Percentiles rank a stretch among this genome's conserved stretches.
Evolutionary conservation across 2,888 invertebrate genomes (phyloP).

Genomic region (Amitus sp.): DNA sequence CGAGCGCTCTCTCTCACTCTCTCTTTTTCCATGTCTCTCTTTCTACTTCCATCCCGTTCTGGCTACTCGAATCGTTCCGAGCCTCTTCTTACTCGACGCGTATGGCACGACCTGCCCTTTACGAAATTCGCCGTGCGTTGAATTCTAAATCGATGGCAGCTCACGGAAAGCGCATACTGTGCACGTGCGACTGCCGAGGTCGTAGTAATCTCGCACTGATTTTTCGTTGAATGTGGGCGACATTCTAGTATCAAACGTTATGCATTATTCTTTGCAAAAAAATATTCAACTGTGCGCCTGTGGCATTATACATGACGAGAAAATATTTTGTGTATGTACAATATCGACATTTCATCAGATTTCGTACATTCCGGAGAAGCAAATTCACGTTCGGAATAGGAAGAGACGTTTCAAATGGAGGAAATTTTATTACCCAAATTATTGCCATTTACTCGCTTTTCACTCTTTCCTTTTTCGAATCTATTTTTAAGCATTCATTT

Average conservation of each 20-base stretch:
- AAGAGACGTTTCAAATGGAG: no score
- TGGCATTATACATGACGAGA: no score
- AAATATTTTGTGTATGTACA: no score
- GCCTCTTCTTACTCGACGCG: conserved; percentile 8
- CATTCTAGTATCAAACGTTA: conserved; percentile 17
- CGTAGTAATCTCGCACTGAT: conserved; percentile 40
- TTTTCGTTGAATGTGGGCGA: conserved; percentile 21
- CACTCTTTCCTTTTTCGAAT: no score
- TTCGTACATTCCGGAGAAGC: no score
- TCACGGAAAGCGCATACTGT: conserved; percentile 37
- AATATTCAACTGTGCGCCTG: not conserved
- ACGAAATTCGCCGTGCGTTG: conserved; percentile 37
- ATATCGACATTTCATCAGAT: no score
- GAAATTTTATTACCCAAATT: no score
- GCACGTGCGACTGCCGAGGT: conserved; percentile 31
- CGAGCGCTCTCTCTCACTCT: conserved; percentile 17
- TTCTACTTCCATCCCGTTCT: no score
- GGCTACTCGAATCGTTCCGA: not conserved
- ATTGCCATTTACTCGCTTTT: no score
- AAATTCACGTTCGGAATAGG: no score
- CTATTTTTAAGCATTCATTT: no score
- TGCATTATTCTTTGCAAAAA: conserved; percentile 23
- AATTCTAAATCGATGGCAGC: conserved; percentile 51
- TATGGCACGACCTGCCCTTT: conserved; percentile 40
- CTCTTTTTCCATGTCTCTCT: not conserved